Conservation (phyloP, 2,113 vertebrate species). For the Polypterus senegalus region DNA sequence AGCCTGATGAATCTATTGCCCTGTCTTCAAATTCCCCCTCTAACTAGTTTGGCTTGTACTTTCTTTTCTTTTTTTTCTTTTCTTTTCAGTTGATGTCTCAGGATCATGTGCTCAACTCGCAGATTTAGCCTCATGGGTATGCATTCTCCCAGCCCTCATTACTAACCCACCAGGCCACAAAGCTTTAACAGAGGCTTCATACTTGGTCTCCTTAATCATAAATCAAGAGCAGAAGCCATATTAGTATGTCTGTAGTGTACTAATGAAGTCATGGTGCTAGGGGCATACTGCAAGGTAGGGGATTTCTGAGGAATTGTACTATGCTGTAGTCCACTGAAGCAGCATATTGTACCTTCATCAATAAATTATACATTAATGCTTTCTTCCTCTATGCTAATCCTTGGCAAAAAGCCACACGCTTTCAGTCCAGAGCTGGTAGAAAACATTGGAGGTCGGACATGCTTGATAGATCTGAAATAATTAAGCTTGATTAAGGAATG, state of each 20-base stretch:
- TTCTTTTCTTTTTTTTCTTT: no score
- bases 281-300: constrained; percentile 45
- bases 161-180: constrained; percentile 21
- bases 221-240: constrained; percentile 19
- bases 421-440: constrained; percentile 19
- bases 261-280: constrained; percentile 38
- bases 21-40: no score
- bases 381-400: constrained; percentile 29
- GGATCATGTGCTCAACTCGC: no score
- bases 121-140: constrained; percentile 16
- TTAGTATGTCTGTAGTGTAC: constrained; percentile 47
- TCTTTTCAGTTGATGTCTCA: no score
- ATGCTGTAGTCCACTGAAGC: constrained; percentile 36
- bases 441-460: constrained; percentile 24
- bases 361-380: constrained; percentile 48
- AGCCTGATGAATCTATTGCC: no score
- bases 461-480: constrained; percentile 21
- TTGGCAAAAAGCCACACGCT: constrained; percentile 23
- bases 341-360: constrained; percentile 45
- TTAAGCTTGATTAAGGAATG: constrained; percentile 10
- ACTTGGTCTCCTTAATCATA: constrained; percentile 1
- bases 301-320: constrained; percentile 36
- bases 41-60: no score
- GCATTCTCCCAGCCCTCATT: constrained; percentile 23
- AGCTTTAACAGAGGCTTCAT: constrained; percentile 13